phyloP scores from a whole-genome alignment of 2,888 invertebrate species.

The Eupelmus urozonus region DNA sequence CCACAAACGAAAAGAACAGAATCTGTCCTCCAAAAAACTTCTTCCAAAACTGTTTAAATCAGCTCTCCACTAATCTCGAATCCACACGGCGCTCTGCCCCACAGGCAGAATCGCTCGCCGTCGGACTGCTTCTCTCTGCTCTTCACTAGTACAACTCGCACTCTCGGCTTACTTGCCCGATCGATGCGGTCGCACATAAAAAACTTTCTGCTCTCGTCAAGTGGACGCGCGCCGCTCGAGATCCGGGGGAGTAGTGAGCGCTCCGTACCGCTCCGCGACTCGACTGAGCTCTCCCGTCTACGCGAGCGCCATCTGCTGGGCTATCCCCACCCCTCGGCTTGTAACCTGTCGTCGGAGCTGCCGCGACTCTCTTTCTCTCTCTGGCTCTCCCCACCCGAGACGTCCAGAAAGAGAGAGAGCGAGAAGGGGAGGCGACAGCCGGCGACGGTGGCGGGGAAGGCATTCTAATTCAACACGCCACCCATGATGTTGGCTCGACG shows the following conservation, averaged over 20 bases:
- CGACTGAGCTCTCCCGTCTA: constrained; percentile 58
- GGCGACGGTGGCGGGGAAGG: constrained; percentile 69
- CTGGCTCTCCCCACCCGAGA: neutral
- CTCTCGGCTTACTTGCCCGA: too few relatives aligned
- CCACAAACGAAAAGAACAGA: constrained; percentile 37
- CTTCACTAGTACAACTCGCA: too few relatives aligned
- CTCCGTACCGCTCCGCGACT: constrained; percentile 59
- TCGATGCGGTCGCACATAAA: too few relatives aligned
- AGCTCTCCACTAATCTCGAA: neutral
- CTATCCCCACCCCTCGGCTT: constrained; percentile 58
- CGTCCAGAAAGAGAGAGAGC: constrained; percentile 54
- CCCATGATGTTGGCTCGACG: constrained; percentile 78
- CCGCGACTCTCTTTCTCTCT: neutral
- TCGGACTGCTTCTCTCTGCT: constrained; percentile 11
- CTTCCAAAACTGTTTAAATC: neutral
- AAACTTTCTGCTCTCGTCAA: neutral
- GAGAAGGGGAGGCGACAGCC: constrained; percentile 78
- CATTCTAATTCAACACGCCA: constrained; percentile 78
- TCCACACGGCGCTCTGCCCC: constrained; percentile 50
- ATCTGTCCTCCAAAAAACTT: neutral
- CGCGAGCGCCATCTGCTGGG: constrained; percentile 67
- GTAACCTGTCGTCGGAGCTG: constrained; percentile 43
- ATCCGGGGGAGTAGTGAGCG: constrained; percentile 73
- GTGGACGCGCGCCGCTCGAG: constrained; percentile 65
- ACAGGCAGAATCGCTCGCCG: constrained; percentile 45